Evolutionary conservation across 2,888 invertebrate species (phyloP).

Genomic region (Erebia epiphron): DNA sequence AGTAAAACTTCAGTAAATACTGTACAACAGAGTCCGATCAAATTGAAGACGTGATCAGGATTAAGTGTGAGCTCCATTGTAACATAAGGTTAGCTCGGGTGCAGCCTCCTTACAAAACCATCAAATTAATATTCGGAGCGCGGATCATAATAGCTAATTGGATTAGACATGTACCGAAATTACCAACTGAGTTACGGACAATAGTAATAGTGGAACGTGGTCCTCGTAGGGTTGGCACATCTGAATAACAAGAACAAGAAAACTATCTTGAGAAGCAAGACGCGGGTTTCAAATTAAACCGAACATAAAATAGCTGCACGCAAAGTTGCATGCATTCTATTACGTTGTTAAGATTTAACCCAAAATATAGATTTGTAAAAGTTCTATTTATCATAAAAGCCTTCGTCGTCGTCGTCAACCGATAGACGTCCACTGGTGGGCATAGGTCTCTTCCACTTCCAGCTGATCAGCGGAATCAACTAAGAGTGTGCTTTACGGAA

Average conservation of each 20-base stretch:
- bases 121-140: constrained; percentile 79
- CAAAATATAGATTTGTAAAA: too few relatives aligned
- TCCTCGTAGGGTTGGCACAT: constrained; percentile 40
- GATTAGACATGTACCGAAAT: constrained; percentile 81
- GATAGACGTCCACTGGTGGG: too few relatives aligned
- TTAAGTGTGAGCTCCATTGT: constrained; percentile 48
- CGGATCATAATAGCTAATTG: constrained; percentile 83
- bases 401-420: too few relatives aligned
- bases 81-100: constrained; percentile 58
- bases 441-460: too few relatives aligned
- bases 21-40: constrained; percentile 18
- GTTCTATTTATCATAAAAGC: too few relatives aligned
- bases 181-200: constrained; percentile 77
- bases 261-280: constrained; percentile 2
- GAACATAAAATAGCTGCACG: not conserved
- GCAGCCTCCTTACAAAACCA: constrained; percentile 66
- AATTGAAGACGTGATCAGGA: constrained; percentile 34
- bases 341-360: too few relatives aligned
- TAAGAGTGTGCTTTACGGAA: too few relatives aligned
- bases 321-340: too few relatives aligned
- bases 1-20: constrained; percentile 12
- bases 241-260: too few relatives aligned
- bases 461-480: too few relatives aligned
- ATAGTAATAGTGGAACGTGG: constrained; percentile 67
- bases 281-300: not conserved